phyloP scores from a whole-genome alignment of 2,888 invertebrate species.

The Thymelicus lineola region DNA sequence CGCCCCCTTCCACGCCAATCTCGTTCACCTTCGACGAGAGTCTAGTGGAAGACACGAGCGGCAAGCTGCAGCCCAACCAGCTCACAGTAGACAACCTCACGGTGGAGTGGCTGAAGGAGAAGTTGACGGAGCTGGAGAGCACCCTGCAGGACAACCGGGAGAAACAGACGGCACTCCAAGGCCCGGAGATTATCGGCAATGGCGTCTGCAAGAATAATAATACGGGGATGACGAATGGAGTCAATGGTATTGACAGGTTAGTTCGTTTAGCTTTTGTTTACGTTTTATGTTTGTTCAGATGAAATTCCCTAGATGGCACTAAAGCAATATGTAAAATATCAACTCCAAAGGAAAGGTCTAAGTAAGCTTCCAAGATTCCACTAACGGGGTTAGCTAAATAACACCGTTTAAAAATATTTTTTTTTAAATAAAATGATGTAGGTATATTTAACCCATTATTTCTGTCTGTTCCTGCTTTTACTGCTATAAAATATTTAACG shows the following conservation, averaged over 20 bases:
- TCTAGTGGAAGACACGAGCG: constrained; percentile 94
- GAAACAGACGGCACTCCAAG: constrained; percentile 86
- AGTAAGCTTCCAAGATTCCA: too few relatives aligned
- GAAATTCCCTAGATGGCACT: too few relatives aligned
- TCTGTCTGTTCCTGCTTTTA: too few relatives aligned
- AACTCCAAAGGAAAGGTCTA: too few relatives aligned
- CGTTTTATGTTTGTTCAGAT: too few relatives aligned
- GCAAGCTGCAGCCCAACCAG: constrained; percentile 94
- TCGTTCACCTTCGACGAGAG: constrained; percentile 95
- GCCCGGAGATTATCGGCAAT: constrained; percentile 80
- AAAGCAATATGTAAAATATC: too few relatives aligned
- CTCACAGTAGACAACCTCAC: constrained; percentile 97
- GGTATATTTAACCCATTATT: too few relatives aligned
- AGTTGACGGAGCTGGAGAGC: constrained; percentile 91
- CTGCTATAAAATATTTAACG: too few relatives aligned
- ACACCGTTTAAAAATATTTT: too few relatives aligned
- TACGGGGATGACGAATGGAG: constrained; percentile 79
- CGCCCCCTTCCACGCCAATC: constrained; percentile 90
- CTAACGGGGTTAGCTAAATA: too few relatives aligned
- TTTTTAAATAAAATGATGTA: too few relatives aligned
- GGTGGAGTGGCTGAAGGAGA: constrained; percentile 94
- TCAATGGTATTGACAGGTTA: constrained; percentile 82
- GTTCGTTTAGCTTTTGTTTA: not conserved
- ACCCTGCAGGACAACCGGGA: constrained; percentile 92
- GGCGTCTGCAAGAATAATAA: constrained; percentile 81